Conservation (phyloP, 2,888 invertebrate species). For the Synergus gifuensis region DNA sequence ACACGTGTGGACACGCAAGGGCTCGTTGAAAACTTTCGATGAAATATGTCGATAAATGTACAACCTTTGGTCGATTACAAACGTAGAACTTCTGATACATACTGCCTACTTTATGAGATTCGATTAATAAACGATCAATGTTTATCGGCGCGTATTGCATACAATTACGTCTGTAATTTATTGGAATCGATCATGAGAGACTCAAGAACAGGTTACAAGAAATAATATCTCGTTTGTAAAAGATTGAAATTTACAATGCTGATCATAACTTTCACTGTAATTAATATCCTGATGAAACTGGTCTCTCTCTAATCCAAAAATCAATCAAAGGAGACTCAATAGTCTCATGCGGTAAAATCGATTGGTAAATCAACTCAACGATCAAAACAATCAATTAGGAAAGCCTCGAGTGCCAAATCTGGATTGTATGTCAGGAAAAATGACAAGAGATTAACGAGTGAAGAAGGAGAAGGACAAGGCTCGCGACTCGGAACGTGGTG, state of each 20-base stretch:
- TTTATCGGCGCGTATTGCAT: background rate
- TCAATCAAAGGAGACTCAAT: constrained; percentile 1
- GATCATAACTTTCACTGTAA: background rate
- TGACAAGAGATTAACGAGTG: constrained; percentile 40
- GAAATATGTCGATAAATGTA: constrained; percentile 33
- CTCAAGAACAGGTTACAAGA: background rate
- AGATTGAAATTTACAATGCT: background rate
- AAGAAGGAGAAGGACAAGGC: background rate
- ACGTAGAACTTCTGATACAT: background rate
- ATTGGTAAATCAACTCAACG: background rate
- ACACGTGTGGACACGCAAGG: constrained; percentile 67
- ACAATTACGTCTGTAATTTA: background rate
- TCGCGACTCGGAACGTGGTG: constrained; percentile 43
- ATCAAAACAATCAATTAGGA: constrained; percentile 35
- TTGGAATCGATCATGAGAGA: background rate
- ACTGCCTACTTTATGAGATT: constrained; percentile 28
- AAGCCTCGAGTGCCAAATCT: constrained; percentile 1
- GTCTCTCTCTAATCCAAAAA: background rate
- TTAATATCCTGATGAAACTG: background rate
- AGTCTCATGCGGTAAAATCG: too few relatives aligned
- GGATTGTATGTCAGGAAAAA: constrained; percentile 36
- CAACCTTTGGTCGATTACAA: background rate
- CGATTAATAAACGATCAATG: constrained; percentile 36
- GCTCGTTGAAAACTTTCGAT: constrained; percentile 38
- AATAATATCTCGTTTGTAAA: background rate